These are phyloP conservation scores for Diabrotica virgifera DNA, from an alignment of 1,140 invertebrate genomes.

Conservation along the genomic window DNA sequence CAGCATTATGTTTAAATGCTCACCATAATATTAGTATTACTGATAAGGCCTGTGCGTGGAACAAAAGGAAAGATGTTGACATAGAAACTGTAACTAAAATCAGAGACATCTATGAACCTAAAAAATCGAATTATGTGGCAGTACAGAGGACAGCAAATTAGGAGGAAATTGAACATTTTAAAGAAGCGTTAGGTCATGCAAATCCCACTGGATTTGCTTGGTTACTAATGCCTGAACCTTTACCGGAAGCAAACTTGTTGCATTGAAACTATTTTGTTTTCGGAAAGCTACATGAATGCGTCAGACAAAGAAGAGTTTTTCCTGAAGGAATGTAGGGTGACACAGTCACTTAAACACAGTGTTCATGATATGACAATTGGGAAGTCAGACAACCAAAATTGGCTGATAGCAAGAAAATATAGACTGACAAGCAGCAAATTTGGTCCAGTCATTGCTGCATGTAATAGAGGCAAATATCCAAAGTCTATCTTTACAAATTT, in stretches of 20 bases:
- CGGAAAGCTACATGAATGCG: constrained; percentile 5
- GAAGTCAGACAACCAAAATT: constrained; percentile 21
- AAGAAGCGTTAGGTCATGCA: constrained; percentile 5
- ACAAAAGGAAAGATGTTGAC: not conserved
- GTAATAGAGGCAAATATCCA: constrained; percentile 19
- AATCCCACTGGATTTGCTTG: constrained; percentile 16
- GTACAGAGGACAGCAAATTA: not conserved
- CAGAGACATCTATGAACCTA: not conserved
- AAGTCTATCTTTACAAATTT: constrained; percentile 18
- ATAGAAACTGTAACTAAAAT: not conserved
- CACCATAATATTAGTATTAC: constrained; percentile 18
- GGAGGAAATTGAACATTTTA: constrained; percentile 11
- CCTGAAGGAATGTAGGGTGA: constrained; percentile 5
- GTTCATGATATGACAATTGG: constrained; percentile 16
- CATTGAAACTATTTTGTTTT: constrained; percentile 16
- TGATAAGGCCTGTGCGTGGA: constrained; percentile 8
- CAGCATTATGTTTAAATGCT: constrained; percentile 11
- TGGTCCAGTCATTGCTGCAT: constrained; percentile 20
- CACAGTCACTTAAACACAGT: not conserved
- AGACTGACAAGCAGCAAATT: constrained; percentile 24
- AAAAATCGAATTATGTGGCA: constrained; percentile 11
- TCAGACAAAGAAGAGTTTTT: constrained; percentile 14
- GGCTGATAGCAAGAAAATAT: constrained; percentile 18
- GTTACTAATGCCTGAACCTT: constrained; percentile 5
- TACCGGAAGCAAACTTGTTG: not conserved